phyloP scores from a whole-genome alignment of 2,888 invertebrate species.

The Scaptomyza caliginosa region DNA sequence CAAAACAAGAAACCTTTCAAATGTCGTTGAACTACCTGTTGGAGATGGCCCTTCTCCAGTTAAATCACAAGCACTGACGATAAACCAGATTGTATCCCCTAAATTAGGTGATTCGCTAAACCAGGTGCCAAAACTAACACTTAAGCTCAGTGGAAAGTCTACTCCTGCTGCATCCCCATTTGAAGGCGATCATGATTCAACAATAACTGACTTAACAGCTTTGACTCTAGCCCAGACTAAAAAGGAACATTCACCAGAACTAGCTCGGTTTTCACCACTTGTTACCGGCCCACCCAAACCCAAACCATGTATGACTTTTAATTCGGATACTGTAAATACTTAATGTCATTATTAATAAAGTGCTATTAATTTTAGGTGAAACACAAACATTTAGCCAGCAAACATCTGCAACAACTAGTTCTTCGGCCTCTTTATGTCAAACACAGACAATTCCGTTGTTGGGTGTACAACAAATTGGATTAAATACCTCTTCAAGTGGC shows the following conservation, averaged over 20 bases:
- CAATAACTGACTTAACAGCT: not conserved
- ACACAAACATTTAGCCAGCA: conserved; percentile 8
- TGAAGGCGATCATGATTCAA: conserved; percentile 15
- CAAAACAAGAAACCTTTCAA: not conserved
- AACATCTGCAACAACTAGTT: not conserved
- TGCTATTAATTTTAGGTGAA: conserved; percentile 35
- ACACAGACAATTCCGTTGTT: not conserved
- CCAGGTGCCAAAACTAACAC: conserved; percentile 90
- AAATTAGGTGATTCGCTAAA: conserved; percentile 43
- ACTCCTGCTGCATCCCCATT: conserved; percentile 11
- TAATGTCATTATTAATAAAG: not conserved
- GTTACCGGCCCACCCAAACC: conserved; percentile 92
- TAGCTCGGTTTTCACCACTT: conserved; percentile 92
- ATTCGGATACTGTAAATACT: not conserved
- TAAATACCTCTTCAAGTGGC: conserved; percentile 37
- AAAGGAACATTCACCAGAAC: conserved; percentile 90
- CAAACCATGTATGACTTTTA: conserved; percentile 83
- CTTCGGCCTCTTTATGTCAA: not conserved
- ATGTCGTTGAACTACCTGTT: not conserved
- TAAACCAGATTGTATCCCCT: conserved; percentile 16
- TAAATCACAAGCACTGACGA: not conserved
- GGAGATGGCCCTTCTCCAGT: conserved; percentile 4
- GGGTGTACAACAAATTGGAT: conserved; percentile 3
- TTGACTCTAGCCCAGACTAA: conserved; percentile 16
- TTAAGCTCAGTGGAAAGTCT: conserved; percentile 87